Evolutionary conservation across 2,113 vertebrate species (phyloP).

Genomic region (Diglossa brunneiventris): DNA sequence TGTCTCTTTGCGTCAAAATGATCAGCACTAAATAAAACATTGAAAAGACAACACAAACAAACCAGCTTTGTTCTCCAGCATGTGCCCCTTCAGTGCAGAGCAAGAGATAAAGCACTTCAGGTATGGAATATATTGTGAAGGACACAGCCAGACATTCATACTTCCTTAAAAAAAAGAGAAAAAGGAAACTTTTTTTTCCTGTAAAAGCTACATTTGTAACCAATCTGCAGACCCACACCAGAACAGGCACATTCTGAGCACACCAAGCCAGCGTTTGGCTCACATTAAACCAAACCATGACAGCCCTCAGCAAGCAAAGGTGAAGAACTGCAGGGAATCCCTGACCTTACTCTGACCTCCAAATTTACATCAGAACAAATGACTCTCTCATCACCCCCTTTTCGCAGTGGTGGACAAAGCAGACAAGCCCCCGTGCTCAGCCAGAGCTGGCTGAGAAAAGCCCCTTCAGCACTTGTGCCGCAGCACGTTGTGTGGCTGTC

Average conservation of each 20-base stretch:
- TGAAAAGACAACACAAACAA: neutral
- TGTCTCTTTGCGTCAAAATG: neutral
- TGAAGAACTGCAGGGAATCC: neutral
- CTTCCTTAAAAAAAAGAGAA: neutral
- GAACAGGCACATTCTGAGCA: neutral
- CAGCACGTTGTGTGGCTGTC: neutral
- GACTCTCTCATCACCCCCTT: neutral
- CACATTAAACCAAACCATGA: neutral
- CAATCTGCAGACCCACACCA: neutral
- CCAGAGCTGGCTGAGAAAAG: neutral
- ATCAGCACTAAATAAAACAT: neutral
- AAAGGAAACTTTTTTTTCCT: neutral
- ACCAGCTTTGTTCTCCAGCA: neutral
- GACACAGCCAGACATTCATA: neutral
- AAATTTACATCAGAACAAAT: neutral
- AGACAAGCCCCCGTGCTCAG: neutral
- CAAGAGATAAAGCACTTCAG: neutral
- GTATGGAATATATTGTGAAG: neutral
- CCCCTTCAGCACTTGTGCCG: neutral
- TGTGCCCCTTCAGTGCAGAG: neutral
- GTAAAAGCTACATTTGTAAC: neutral
- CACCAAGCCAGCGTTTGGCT: accelerated
- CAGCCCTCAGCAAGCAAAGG: neutral
- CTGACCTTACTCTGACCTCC: neutral
- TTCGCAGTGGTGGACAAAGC: neutral